phyloP scores from a whole-genome alignment of 2,888 invertebrate genomes.

The Machimus rusticus region DNA sequence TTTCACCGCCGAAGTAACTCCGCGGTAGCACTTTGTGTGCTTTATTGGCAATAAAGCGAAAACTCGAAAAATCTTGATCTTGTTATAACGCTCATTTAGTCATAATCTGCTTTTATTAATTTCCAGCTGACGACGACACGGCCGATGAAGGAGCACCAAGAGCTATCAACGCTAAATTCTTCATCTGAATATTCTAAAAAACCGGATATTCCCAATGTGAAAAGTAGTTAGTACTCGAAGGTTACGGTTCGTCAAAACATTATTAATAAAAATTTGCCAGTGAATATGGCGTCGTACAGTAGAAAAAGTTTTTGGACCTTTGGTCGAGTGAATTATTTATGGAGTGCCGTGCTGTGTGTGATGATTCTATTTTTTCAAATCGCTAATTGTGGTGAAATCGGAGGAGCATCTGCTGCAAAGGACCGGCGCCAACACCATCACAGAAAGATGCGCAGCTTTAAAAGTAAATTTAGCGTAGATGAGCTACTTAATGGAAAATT shows the following conservation, averaged over 20 bases:
- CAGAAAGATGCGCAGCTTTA: slow-evolving; percentile 48
- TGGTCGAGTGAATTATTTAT: background rate
- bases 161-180: background rate
- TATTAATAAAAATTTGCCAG: background rate
- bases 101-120: slow-evolving; percentile 12
- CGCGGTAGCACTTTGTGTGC: background rate
- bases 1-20: slow-evolving; percentile 2
- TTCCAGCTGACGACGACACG: background rate
- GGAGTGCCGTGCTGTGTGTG: background rate
- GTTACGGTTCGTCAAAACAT: background rate
- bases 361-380: background rate
- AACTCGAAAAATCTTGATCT: slow-evolving; percentile 15
- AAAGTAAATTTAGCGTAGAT: slow-evolving; percentile 69
- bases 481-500: slow-evolving; percentile 72
- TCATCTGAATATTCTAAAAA: background rate
- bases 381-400: background rate
- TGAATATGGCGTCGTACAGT: slow-evolving; percentile 4
- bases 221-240: background rate
- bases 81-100: slow-evolving; percentile 15
- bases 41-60: slow-evolving; percentile 14
- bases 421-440: slow-evolving; percentile 43
- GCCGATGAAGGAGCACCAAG: background rate
- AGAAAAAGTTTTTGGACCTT: background rate
- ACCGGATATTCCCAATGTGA: background rate
- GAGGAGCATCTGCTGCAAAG: background rate